phyloP scores from a whole-genome alignment of 2,797 vertebrate species.

The Tauraco hartlaubi region DNA sequence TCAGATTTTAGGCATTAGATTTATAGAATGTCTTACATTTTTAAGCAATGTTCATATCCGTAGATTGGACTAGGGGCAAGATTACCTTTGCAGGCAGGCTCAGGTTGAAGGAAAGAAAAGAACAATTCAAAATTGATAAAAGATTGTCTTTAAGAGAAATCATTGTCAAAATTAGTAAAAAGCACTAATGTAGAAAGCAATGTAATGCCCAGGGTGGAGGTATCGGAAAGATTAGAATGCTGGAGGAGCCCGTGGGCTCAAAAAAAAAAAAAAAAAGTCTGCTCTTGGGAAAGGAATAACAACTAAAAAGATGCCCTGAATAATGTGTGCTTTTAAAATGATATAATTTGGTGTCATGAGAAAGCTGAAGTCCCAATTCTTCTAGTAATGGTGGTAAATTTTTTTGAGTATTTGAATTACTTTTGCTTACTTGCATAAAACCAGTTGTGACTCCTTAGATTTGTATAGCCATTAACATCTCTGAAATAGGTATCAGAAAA shows the following conservation, averaged over 20 bases:
- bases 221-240: neutral
- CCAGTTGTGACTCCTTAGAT: neutral
- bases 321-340: neutral
- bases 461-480: neutral
- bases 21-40: constrained; percentile 20
- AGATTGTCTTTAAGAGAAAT: neutral
- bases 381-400: neutral
- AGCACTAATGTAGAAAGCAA: neutral
- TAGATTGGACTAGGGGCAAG: neutral
- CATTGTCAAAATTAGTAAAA: neutral
- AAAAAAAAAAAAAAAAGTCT: neutral
- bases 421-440: neutral
- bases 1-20: constrained; percentile 18
- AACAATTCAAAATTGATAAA: neutral
- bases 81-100: neutral
- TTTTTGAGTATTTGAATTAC: neutral
- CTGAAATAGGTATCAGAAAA: neutral
- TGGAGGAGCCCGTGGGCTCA: neutral
- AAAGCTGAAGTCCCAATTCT: neutral
- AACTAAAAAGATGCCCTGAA: neutral
- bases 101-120: neutral
- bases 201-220: neutral
- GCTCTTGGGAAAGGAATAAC: neutral
- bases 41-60: neutral
- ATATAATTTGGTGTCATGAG: neutral